phyloP scores from a whole-genome alignment of 2,888 invertebrate species.

The Cryptus armator region DNA sequence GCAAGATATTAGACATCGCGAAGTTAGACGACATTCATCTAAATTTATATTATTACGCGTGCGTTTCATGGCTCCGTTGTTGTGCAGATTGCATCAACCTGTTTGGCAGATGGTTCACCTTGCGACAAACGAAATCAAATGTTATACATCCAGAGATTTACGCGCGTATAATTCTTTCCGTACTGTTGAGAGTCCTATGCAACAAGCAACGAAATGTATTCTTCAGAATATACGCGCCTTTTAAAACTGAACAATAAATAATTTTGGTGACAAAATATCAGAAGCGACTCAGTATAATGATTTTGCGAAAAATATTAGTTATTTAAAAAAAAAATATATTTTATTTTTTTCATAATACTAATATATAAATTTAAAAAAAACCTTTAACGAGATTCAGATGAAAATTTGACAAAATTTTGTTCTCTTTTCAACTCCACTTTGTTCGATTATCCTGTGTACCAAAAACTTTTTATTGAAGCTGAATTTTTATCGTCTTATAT shows the following conservation, averaged over 20 bases:
- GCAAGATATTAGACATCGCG: slow-evolving; percentile 24
- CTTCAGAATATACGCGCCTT: no score
- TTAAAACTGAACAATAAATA: no score
- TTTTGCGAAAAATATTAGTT: background rate
- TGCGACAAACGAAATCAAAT: slow-evolving; percentile 35
- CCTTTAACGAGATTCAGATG: background rate
- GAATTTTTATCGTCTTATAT: no score
- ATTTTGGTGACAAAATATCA: no score
- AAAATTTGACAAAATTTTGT: no score
- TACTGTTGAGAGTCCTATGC: no score
- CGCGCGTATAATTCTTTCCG: no score
- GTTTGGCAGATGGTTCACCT: slow-evolving; percentile 38
- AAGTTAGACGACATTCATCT: slow-evolving; percentile 34
- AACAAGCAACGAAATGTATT: no score
- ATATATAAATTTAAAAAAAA: slow-evolving; percentile 13
- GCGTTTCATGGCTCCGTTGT: slow-evolving; percentile 40
- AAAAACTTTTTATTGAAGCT: no score
- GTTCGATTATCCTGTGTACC: no score
- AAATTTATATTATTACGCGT: slow-evolving; percentile 54
- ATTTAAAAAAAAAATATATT: slow-evolving; percentile 10
- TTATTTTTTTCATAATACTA: background rate
- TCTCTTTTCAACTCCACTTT: no score
- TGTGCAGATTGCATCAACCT: slow-evolving; percentile 37
- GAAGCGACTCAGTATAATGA: no score
- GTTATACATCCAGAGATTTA: background rate